Base-by-base conservation (phyloP, 2,888 invertebrate genomes). In the Metalampra italica region DNA sequence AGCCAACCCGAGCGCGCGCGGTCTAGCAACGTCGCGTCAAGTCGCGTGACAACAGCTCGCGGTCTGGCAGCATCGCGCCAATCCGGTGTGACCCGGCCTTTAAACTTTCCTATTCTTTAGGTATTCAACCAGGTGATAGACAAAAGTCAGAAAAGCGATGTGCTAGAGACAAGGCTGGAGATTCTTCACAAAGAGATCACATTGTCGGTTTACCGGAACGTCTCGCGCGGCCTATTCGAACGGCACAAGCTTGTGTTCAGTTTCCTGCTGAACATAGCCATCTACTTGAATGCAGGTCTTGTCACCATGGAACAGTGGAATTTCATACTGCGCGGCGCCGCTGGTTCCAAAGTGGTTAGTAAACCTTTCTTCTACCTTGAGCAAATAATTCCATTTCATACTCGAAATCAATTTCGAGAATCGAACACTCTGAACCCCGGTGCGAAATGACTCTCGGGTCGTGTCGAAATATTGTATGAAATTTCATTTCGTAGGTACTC, bases 191-290 rank as follows among this genome's bases (percentile, higher is more conserved):
- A 91, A 13, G 94, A 96, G 76, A 97, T 97, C 59, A 94, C 96
- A 0, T 89, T 93, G 46, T 93, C 95, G 0, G 92, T 97, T 38
- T 98, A 96, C 71, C 93, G 93, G 8, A 98, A 96, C 68, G 94
- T 98, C 32, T 96, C 97, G 0, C 91, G 97, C 48, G 98, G 97
- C 0, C 90, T 98, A 9, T 97, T 98, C 71, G 97, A 97, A 75
- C 92, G 93, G 52, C 97, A 98, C 81, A 97, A 98, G 80, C 90
- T 97, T 0, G 94, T 97, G 49, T 97, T 94, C 75, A 96, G 95
- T 68, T 95, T 97, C 69, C 91, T 97, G 82, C 80, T 97, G 11
- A 95, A 95, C 64, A 90, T 93, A 53, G 94, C 95, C 3, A 93
- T 97, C 57, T 92, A 92, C 70, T 90, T 93, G 46, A 91, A 95